These are phyloP conservation scores for Centruroides vittatus DNA, from an alignment of 1,140 invertebrate species.

Conservation along the genomic window DNA sequence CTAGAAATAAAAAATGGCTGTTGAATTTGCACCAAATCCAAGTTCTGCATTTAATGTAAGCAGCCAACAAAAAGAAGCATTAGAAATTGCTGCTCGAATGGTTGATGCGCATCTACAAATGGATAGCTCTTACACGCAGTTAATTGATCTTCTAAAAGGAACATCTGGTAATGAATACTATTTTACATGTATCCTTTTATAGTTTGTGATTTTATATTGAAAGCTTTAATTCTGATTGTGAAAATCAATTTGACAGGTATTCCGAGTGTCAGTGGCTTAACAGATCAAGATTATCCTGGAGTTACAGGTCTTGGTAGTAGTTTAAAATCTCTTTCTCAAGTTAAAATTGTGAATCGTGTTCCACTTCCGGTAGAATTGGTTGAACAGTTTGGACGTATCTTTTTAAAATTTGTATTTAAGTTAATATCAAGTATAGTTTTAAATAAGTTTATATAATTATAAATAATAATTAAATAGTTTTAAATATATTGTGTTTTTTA, in stretches of 20 bases:
- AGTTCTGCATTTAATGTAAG: too few species aligned
- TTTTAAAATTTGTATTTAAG: constrained; percentile 29
- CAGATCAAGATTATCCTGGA: constrained; percentile 78
- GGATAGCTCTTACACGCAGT: constrained; percentile 53
- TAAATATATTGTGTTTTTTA: neutral
- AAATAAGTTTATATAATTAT: too few species aligned
- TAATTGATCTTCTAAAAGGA: constrained; percentile 39
- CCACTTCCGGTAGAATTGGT: constrained; percentile 80
- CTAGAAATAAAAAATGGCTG: too few species aligned
- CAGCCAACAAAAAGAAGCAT: too few species aligned
- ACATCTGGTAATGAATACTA: constrained; percentile 23
- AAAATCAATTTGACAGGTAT: constrained; percentile 30
- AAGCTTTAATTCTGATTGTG: neutral
- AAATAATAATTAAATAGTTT: too few species aligned
- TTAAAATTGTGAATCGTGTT: constrained; percentile 64
- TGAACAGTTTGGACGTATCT: constrained; percentile 85
- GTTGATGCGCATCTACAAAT: constrained; percentile 51
- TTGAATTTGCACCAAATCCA: too few species aligned
- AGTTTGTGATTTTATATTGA: constrained; percentile 8
- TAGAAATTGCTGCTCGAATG: too few species aligned
- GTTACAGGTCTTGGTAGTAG: constrained; percentile 46
- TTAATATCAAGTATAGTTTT: too few species aligned
- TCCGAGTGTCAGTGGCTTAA: constrained; percentile 68
- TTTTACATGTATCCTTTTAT: neutral
- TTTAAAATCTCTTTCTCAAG: constrained; percentile 40